Base-by-base conservation (phyloP, 2,113 vertebrate genomes). In the Tautogolabrus adspersus region DNA sequence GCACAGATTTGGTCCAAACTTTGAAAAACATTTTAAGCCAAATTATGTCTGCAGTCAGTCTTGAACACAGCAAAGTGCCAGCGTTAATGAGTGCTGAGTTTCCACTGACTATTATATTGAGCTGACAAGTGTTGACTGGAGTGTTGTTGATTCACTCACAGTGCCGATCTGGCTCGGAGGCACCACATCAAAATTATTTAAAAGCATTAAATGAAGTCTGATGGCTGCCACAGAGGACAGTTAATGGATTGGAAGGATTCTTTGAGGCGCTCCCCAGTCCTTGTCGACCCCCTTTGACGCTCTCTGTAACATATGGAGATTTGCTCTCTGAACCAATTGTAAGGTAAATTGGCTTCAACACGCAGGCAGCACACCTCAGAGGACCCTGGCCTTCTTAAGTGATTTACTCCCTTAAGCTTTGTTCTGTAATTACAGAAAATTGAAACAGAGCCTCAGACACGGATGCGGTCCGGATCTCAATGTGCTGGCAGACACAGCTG, bases 371-470 rank as follows among this genome's bases (percentile, higher is more conserved):
- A 83, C 86, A 90, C 88, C 92, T 89, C 85, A 30, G 49, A 81
- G 79, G 72, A 79, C 75, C 72, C 56, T 49, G 74, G 19, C 88
- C 87, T 79, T 57, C 91, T 92, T 91, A 93, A 92, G 89, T 62
- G 87, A 88, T 91, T 92, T 89, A 86, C 62, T 89, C 78, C 51
- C 62, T 77, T 83, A 84, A 88, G 84, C 83, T 85, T 34, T 62
- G 11, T 79, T 49, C 83, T 80, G 84, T 93, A 90, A 92, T 93
- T 92, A 93, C 83, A 86, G 85, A 57, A 86, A 88, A 85, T 66
- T 77, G 83, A 88, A 77, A 70, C 82, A 77, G 86, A 64, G 73
- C 82, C 68, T 47, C 37, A 7, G 65, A 54, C 22, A 47, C 59
- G 40, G 62, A 72, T 13, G 46, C 63, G 2, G 44, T 57, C 4